Evolutionary conservation across 1,140 invertebrate genomes (phyloP), one percentile per base, ranked within the genome.

Genomic region (Diabrotica virgifera): DNA sequence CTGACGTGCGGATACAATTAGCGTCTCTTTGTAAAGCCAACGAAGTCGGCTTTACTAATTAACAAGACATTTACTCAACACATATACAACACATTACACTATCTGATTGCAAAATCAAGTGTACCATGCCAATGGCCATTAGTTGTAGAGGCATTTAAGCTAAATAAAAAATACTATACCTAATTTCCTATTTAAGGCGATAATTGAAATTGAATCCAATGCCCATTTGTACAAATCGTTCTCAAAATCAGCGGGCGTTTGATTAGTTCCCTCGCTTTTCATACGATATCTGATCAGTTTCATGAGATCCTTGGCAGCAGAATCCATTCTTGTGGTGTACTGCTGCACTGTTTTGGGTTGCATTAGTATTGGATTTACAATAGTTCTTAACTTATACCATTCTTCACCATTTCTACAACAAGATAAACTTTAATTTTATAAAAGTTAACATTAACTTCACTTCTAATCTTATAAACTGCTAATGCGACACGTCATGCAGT

Each of bases 221-320:
- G 87, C 80, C 85, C 88, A 87, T 71, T 87, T 84, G 71, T 85
- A 86, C 61, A 90, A 79, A 70, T 89, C 85, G 54, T 83, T 82
- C 40, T 84, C 78, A 69, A 89, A 88, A 63, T 83, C 77, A 0
- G 70, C 74, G 0, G 83, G 82, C 36, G 89, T 78, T 79, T 59
- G 36, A 40, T 14, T 37, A 40, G 60, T 58, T 75, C 80, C 79
- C 50, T 82, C 75, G 14, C 80, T 68, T 71, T 85, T 78, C n/a
- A 84, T 77, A 11, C 84, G 78, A 55, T 76, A 74, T 69, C 77
- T 82, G 50, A 88, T 84, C 61, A 85, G 87, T n/a, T 76, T 61
- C 36, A 81, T 65, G 59, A 85, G 80, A 38, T 85, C 81, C 24
- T 70, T 65, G 9, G 83, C 75, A 24, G 85, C 80, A 60, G 78